Percentiles rank a stretch among this genome's conserved stretches.
Evolutionary conservation across 2,888 invertebrate species (phyloP).

Genomic region (Dugesia japonica): DNA sequence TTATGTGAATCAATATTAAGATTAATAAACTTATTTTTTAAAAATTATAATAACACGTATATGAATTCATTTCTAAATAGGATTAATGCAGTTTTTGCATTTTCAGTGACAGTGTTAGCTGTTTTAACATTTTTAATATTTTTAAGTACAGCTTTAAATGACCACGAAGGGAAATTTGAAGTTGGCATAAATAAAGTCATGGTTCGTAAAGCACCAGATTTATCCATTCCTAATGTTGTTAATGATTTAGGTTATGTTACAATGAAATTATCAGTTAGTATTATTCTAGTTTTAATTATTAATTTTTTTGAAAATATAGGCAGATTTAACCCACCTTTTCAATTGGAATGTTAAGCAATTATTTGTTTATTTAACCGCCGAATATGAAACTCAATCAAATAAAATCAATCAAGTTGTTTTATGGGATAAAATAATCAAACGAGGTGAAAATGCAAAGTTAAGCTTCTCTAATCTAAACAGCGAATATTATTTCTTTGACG

Average conservation of each 20-base stretch:
- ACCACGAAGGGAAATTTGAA: neutral
- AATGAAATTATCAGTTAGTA: neutral
- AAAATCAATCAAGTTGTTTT: slow-evolving; percentile 62
- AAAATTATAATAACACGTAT: neutral
- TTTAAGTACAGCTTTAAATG: neutral
- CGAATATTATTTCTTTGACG: slow-evolving; percentile 98
- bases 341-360: slow-evolving; percentile 99
- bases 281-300: neutral
- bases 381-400: slow-evolving; percentile 74
- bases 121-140: neutral
- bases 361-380: slow-evolving; percentile 85
- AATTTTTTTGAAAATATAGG: neutral
- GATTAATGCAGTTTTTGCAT: slow-evolving; percentile 1
- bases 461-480: slow-evolving; percentile 84
- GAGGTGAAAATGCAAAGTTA: slow-evolving; percentile 78
- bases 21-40: too few species aligned
- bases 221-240: neutral
- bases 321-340: slow-evolving; percentile 65
- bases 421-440: slow-evolving; percentile 90
- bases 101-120: neutral
- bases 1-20: too few species aligned
- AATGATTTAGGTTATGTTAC: slow-evolving; percentile 4
- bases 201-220: slow-evolving; percentile 6
- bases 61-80: slow-evolving; percentile 9
- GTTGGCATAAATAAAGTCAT: neutral